phyloP scores from a whole-genome alignment of 1,140 invertebrate genomes.

The Drosophila bifasciata region DNA sequence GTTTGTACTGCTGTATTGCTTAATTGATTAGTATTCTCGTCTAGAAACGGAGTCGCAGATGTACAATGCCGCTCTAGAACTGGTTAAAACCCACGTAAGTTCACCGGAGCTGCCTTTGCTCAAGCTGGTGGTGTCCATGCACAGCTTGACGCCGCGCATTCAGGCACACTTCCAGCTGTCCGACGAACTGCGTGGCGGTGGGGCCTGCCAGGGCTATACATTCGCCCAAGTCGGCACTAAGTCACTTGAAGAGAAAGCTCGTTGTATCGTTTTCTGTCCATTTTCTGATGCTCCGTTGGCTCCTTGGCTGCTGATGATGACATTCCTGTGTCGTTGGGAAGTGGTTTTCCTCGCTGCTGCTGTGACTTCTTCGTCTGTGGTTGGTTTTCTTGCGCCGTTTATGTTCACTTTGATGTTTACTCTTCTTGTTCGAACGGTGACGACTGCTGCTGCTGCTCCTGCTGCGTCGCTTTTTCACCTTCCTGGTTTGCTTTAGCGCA shows the following conservation, averaged over 20 bases:
- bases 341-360: background rate
- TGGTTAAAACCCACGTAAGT: constrained; percentile 89
- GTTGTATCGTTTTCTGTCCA: background rate
- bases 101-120: constrained; percentile 91
- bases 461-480: constrained; percentile 7
- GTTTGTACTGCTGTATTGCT: constrained; percentile 73
- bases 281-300: background rate
- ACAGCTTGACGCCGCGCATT: constrained; percentile 94
- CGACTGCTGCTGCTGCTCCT: constrained; percentile 20
- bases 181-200: constrained; percentile 87
- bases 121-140: constrained; percentile 94
- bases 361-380: constrained; percentile 5
- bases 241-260: constrained; percentile 53
- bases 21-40: constrained; percentile 14
- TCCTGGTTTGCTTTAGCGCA: constrained; percentile 63
- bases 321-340: background rate
- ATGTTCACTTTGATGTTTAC: constrained; percentile 35
- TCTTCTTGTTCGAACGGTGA: constrained; percentile 14
- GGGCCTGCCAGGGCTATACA: constrained; percentile 85
- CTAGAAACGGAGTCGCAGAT: constrained; percentile 91
- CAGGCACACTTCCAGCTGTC: constrained; percentile 97
- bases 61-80: constrained; percentile 90
- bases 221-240: constrained; percentile 90
- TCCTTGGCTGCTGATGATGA: constrained; percentile 21
- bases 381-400: constrained; percentile 39